Percentiles rank a stretch among this genome's conserved stretches.
Evolutionary conservation across 1,140 invertebrate species (phyloP).

Genomic region (Pantala flavescens): DNA sequence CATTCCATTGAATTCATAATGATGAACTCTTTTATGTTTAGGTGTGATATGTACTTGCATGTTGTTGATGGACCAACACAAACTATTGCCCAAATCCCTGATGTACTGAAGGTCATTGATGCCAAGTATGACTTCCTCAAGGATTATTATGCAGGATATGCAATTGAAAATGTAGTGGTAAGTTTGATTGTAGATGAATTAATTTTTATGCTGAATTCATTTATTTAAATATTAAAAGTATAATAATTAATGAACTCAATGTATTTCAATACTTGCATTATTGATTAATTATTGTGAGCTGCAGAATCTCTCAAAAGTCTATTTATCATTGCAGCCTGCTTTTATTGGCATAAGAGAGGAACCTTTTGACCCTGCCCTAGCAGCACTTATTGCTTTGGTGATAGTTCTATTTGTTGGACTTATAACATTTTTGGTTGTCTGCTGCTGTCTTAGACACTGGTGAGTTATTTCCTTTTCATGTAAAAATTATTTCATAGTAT

Average conservation of each 20-base stretch:
- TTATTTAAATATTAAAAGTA: too few relatives aligned
- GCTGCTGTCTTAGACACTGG: slow-evolving; percentile 81
- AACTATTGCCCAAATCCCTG: slow-evolving; percentile 63
- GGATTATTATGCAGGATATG: slow-evolving; percentile 62
- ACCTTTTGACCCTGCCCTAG: slow-evolving; percentile 72
- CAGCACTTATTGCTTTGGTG: slow-evolving; percentile 71
- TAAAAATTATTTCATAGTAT: neutral
- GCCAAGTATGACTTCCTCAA: slow-evolving; percentile 74
- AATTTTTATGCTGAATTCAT: too few relatives aligned
- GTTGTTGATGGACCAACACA: slow-evolving; percentile 65
- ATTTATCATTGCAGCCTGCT: slow-evolving; percentile 35
- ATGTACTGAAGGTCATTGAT: slow-evolving; percentile 74
- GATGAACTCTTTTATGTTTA: slow-evolving; percentile 31
- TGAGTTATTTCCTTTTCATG: slow-evolving; percentile 32
- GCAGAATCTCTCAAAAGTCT: neutral
- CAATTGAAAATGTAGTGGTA: slow-evolving; percentile 71
- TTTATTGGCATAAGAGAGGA: slow-evolving; percentile 44
- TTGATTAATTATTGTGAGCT: neutral
- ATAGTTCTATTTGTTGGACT: slow-evolving; percentile 78
- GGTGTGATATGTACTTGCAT: slow-evolving; percentile 81
- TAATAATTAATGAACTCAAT: too few relatives aligned
- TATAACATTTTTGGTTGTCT: slow-evolving; percentile 75
- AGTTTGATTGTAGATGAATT: slow-evolving; percentile 23
- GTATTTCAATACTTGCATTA: too few relatives aligned
- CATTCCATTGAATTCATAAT: neutral